Conservation (phyloP, 2,113 vertebrate species). For the Platichthys stellatus region DNA sequence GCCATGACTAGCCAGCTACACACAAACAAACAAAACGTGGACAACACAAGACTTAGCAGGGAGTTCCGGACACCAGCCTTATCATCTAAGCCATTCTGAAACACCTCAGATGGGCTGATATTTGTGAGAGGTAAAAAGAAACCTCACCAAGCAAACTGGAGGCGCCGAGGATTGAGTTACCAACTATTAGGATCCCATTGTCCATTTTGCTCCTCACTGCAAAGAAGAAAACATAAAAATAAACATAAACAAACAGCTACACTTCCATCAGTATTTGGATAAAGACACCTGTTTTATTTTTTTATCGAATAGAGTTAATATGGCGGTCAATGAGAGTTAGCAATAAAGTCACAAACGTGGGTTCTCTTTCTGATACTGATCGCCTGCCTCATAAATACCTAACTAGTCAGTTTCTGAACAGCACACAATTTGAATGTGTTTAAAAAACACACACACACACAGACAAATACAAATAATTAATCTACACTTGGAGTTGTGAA, state of each 20-base stretch:
- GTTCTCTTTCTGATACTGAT: neutral
- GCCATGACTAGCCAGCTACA: no score
- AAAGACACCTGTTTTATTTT: neutral
- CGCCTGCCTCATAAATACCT: no score
- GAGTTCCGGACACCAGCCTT: neutral
- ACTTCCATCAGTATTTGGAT: neutral
- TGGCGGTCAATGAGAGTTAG: neutral
- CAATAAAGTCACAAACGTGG: neutral
- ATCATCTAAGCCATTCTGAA: neutral
- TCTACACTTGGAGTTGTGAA: conserved; percentile 4
- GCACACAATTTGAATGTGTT: no score
- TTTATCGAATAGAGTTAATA: conserved; percentile 2
- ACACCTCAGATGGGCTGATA: neutral
- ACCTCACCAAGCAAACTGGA: no score
- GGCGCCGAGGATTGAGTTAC: no score
- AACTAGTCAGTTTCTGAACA: no score
- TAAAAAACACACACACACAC: neutral
- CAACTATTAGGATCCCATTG: no score
- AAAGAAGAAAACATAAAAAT: neutral
- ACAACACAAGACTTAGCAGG: neutral
- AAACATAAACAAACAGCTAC: neutral
- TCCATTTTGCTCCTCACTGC: neutral
- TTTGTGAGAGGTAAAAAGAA: no score
- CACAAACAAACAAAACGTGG: neutral
- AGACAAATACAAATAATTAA: neutral